phyloP scores from a whole-genome alignment of 2,113 vertebrate genomes.

The Eidolon helvum region DNA sequence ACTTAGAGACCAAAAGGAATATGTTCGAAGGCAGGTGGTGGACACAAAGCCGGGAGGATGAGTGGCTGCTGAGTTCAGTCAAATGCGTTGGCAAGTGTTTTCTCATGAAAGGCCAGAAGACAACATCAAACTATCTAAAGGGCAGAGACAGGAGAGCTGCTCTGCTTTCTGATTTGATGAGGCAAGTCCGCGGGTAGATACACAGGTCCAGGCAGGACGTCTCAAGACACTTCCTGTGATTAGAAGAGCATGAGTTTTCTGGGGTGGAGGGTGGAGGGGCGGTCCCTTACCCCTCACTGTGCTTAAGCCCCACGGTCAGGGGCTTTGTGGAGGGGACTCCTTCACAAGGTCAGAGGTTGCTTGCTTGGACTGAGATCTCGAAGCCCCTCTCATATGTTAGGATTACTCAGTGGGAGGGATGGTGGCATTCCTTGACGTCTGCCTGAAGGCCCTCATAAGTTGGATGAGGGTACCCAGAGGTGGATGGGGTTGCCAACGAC shows the following conservation, averaged over 20 bases:
- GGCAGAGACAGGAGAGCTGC: neutral
- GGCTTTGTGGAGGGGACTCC: neutral
- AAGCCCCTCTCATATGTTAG: neutral
- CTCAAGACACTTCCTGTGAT: neutral
- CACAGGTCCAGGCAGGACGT: neutral
- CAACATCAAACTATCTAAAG: neutral
- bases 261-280: rapidly evolving
- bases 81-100: neutral
- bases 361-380: neutral
- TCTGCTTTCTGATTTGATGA: neutral
- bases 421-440: neutral
- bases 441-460: neutral
- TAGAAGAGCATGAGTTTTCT: neutral
- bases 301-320: neutral
- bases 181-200: neutral
- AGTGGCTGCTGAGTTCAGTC: neutral
- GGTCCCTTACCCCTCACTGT: neutral
- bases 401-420: neutral
- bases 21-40: neutral
- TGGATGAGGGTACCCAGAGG: neutral
- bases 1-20: neutral
- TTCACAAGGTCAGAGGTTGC: neutral
- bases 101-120: neutral
- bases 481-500: neutral
- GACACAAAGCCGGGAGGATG: neutral